These are phyloP conservation scores for Imbricaverruca yamaguchii DNA, from an alignment of 2,888 invertebrate species.

Conservation along the genomic window DNA sequence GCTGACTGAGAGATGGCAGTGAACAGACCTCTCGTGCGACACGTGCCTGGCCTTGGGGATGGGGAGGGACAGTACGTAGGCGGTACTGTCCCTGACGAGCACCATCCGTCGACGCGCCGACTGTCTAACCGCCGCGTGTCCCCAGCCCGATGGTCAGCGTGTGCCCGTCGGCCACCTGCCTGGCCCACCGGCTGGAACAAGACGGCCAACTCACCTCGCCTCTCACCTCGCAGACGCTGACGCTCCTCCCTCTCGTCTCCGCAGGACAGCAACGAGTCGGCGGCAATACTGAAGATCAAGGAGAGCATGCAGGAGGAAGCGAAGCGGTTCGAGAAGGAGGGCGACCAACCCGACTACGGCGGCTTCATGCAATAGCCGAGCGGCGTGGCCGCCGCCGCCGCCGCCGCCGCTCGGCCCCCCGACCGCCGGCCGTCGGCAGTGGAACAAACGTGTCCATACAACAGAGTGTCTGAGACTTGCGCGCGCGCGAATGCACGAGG, in stretches of 20 bases:
- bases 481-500: neutral
- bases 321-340: constrained; percentile 96
- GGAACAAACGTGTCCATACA: constrained; percentile 16
- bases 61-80: too few relatives aligned
- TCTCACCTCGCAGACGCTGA: neutral
- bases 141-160: too few relatives aligned
- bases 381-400: constrained; percentile 31
- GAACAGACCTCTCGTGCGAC: too few relatives aligned
- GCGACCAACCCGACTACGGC: constrained; percentile 84
- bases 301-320: constrained; percentile 99
- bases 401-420: neutral
- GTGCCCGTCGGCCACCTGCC: too few relatives aligned
- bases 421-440: neutral
- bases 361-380: constrained; percentile 76
- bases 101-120: too few relatives aligned
- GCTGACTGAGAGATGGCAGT: too few relatives aligned
- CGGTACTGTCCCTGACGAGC: too few relatives aligned
- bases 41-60: too few relatives aligned
- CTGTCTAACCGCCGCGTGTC: too few relatives aligned
- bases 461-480: neutral
- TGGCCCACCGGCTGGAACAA: too few relatives aligned
- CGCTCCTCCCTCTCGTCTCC: constrained; percentile 25
- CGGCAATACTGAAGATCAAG: constrained; percentile 99
- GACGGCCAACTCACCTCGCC: too few relatives aligned
- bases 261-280: constrained; percentile 93